Base-by-base conservation (phyloP, 2,888 invertebrate species). In the Neoascia interrupta region DNA sequence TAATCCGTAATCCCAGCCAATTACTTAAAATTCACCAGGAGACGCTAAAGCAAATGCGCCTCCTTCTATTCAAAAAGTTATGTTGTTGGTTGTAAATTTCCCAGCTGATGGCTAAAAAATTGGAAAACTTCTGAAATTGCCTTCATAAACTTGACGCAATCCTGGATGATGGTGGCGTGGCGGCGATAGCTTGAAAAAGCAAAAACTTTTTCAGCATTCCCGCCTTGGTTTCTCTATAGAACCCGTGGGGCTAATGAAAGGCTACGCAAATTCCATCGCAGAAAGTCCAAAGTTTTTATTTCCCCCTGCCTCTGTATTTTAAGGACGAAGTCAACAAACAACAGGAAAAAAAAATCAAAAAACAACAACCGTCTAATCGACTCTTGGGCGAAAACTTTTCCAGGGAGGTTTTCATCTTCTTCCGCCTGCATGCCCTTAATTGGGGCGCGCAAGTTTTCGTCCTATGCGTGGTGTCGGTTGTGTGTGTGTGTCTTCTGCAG, bases 81-180 rank as follows among this genome's bases (percentile, higher is more conserved):
- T 60, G 36, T 51, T 56, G 28, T 26, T 49, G 26, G 49, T 15
- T 41, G 21, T 26, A 43, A 56, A 39, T 63, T 56, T 47, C 34
- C 11, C 28, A 72, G 76, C 53, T 72, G 76, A 66, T 72, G 72
- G 47, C 36, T 64, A 63, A 75, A 64, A 70, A 72, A 72, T 76
- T 60, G 54, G 54, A 72, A 76, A 76, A 72, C 41, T 76, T 76
- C 18, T 49, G 18, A 72, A 76, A 76, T 72, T 76, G 72, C 72
- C 64, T 58, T 66, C 60, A 64, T 41, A 34, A 54, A 47, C 47
- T 72, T 47, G 53, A 64, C 58, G 47, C 53, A 60, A 41, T 39
- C 72, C 39, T 39, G n/a, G n/a, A n/a, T n/a, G n/a, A n/a, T n/a
- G 21, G 58, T 58, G 63, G 37, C 41, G 49, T 8, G 41, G 28